Base-by-base conservation (phyloP, 2,888 invertebrate genomes). In the Latrodectus hesperus region DNA sequence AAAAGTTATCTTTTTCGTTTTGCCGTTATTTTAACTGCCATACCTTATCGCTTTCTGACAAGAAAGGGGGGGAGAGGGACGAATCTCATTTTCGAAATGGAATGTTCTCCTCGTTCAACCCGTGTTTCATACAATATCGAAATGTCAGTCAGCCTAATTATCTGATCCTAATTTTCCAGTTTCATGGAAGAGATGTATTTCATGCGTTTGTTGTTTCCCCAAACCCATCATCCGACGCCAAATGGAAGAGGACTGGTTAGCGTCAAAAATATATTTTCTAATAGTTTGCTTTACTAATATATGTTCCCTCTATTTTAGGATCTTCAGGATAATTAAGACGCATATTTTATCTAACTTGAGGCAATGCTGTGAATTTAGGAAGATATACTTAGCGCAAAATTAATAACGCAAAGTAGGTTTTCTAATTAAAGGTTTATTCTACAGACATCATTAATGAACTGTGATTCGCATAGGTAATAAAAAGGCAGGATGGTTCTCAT, bases 61-160 rank as follows among this genome's bases (percentile, higher is more conserved):
- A 81, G 81, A 67, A 53, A 67, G 65, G 67, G 65, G 51, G n/a
- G 6, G 14, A 8, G 60, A 60, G n/a, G 11, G 60, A 3, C 12
- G 60, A 82, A 75, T 53, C 82, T 82, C 75, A 82, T 82, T 82
- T 82, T 55, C 82, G 74, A 82, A 82, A 75, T 82, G 82, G 82
- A 75, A 38, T 49, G 53, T n/a, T 60, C 73, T 51, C 64, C 17
- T 26, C 64, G 38, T 52, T 72, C 72, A 16, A 68, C 67, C n/a
- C 60, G n/a, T 55, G 52, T 49, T 17, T 22, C 17, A 49, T 51
- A 9, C 49, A 52, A 65, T 74, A 81, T 81, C 81, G 81, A 65
- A 74, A 73, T 49, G 81, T 81, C 81, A 81, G 65, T 75, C 75
- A 14, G 73, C 68, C 82, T 82, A 82, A 82, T 82, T 82, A 82